Evolutionary conservation across 2,797 vertebrate species (phyloP).

Genomic region (Diceros bicornis): DNA sequence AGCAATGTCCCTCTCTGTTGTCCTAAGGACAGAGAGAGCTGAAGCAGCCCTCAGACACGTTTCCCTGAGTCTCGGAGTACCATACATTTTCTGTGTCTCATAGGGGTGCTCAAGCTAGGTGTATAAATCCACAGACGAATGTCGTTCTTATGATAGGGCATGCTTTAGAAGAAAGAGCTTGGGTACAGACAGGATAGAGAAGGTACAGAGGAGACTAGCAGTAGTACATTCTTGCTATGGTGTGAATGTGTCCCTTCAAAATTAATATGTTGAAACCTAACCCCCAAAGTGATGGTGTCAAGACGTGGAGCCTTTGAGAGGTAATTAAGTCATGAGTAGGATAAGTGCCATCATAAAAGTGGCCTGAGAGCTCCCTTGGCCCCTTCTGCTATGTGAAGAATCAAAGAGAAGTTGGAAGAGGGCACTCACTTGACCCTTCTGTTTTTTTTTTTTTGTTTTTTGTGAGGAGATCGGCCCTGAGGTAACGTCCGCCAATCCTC

Average conservation of each 20-base stretch:
- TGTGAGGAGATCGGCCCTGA: too few relatives aligned
- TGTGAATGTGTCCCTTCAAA: neutral
- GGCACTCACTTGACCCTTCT: accelerated
- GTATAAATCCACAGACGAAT: neutral
- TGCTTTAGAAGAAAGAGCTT: neutral
- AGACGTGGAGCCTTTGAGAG: neutral
- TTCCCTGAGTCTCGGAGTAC: neutral
- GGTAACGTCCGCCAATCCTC: too few relatives aligned
- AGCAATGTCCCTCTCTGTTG: neutral
- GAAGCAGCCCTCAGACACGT: neutral
- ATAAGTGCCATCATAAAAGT: neutral
- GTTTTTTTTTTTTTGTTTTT: too few relatives aligned
- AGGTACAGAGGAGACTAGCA: neutral
- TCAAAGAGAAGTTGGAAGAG: neutral
- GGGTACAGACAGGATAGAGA: neutral
- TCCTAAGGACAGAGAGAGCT: neutral
- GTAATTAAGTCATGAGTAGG: neutral
- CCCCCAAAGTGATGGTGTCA: neutral
- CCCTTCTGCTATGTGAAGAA: neutral
- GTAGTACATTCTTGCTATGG: neutral
- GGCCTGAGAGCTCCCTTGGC: neutral
- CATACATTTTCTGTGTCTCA: neutral
- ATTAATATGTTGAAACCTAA: neutral
- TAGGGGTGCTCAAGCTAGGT: neutral
- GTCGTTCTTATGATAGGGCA: neutral